Base-by-base conservation (phyloP, 2,888 invertebrate species). In the Nomada hirtipes region DNA sequence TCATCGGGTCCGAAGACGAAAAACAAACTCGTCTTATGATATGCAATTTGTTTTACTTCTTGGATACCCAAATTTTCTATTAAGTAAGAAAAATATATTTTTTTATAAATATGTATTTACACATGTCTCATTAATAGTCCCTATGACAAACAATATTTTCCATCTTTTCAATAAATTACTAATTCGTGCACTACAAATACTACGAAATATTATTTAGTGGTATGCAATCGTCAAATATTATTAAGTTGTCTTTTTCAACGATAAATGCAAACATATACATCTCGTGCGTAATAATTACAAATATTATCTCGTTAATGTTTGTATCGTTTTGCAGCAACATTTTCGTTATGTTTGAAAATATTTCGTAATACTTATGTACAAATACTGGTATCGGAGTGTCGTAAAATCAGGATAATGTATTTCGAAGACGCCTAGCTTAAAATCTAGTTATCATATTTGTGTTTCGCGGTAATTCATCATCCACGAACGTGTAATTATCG, bases 21-120 rank as follows among this genome's bases (percentile, higher is more conserved):
- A 88, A 90, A 71, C 87, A 84, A 59, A 92, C 93, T 29, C 90
- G 93, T n/a, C 89, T 93, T 2, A 91, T 88, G 87, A 92, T 93
- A 63, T 93, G 91, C 65, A 93, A 93, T 87, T 87, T 93, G 64
- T 92, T 93, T 83, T 92, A 93, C 65, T 93, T 92, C 76, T 75
- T 92, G 47, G 89, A 93, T 79, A 89, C 88, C 47, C 89, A 92
- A 80, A 83, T 92, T 77, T 93, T 92, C 77, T 93, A 89, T 84
- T 93, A 76, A 91, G 69, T 55, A 57, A 70, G 26, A 44, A 65
- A 74, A 63, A 57, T 61, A 74, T 67, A 60, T 65, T 26, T 29
- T 47, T 47, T 60, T 15, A 78, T 76, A 64, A 76, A 76, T 67
- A 44, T 57, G n/a, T 20, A 44, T 67, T 59, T 47, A 36, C 23